Conservation (phyloP, 1,140 invertebrate species). For the Charaxes varanes region DNA sequence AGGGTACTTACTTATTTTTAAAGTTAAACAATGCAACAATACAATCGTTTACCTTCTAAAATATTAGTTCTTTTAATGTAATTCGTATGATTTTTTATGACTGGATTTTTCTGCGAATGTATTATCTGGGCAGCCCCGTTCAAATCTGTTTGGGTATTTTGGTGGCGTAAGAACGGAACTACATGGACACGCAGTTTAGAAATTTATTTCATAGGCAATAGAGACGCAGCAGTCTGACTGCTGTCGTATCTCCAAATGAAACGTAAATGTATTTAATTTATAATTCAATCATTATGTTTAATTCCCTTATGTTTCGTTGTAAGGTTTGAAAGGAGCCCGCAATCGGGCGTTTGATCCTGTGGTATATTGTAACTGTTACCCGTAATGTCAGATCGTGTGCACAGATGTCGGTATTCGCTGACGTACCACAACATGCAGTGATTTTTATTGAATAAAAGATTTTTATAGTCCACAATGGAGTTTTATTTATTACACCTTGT, state of each 20-base stretch:
- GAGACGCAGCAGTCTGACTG: conserved; percentile 21
- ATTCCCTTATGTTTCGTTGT: conserved; percentile 53
- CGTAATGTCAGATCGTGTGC: conserved; percentile 41
- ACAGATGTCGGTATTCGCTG: conserved; percentile 30
- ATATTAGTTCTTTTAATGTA: too few species aligned
- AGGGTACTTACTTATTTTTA: too few species aligned
- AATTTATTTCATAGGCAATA: conserved; percentile 3
- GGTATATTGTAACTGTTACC: conserved; percentile 52
- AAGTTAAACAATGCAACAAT: too few species aligned
- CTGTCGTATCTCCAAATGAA: conserved; percentile 27
- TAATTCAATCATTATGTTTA: conserved; percentile 46
- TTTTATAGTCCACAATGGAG: conserved; percentile 56
- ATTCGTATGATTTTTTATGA: too few species aligned
- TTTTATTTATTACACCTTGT: conserved; percentile 43
- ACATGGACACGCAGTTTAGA: background rate
- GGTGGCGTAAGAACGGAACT: background rate
- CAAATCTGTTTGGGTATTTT: conserved; percentile 1
- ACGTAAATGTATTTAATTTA: conserved; percentile 61
- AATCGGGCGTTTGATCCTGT: conserved; percentile 34
- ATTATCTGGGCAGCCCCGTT: background rate
- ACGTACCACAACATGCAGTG: conserved; percentile 55
- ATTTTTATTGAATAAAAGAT: conserved; percentile 69
- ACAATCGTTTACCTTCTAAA: too few species aligned
- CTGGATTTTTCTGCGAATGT: background rate
- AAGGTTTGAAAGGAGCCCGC: conserved; percentile 24